Evolutionary conservation across 2,113 vertebrate genomes (phyloP).

Genomic region (Vulpes lagopus): DNA sequence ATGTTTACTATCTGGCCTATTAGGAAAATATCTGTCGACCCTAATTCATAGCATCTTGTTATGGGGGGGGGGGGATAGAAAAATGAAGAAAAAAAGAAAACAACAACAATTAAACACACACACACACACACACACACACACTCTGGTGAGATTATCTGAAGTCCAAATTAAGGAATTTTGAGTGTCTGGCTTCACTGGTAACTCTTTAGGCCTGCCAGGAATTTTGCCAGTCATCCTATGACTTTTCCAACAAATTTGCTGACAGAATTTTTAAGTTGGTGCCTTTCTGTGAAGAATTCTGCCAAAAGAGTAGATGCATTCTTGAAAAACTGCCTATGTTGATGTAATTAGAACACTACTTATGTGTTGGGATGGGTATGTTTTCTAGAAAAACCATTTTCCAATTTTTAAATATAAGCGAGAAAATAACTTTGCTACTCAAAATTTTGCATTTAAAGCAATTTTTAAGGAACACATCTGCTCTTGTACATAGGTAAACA

Average conservation of each 20-base stretch:
- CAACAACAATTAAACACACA: background rate
- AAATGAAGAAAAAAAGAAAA: background rate
- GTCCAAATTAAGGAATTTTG: background rate
- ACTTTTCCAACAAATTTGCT: slow-evolving; percentile 36
- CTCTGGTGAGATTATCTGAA: background rate
- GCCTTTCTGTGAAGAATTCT: background rate
- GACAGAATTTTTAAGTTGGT: slow-evolving; percentile 26
- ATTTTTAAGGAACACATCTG: background rate
- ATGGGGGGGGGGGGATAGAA: too few species aligned
- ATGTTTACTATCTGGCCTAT: background rate
- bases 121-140: background rate
- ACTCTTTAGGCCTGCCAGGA: background rate
- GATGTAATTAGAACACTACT: background rate
- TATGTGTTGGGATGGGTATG: background rate
- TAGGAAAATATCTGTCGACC: background rate
- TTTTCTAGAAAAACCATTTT: slow-evolving; percentile 20
- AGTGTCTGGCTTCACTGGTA: background rate
- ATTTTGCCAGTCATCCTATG: background rate
- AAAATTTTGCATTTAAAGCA: slow-evolving; percentile 11
- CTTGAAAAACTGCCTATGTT: slow-evolving; percentile 41
- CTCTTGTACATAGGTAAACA: background rate
- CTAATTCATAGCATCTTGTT: background rate
- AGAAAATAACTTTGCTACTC: slow-evolving; percentile 19
- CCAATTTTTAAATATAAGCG: background rate
- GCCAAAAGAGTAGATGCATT: background rate